phyloP scores from a whole-genome alignment of 1,140 invertebrate species.

The Formica selysi region DNA sequence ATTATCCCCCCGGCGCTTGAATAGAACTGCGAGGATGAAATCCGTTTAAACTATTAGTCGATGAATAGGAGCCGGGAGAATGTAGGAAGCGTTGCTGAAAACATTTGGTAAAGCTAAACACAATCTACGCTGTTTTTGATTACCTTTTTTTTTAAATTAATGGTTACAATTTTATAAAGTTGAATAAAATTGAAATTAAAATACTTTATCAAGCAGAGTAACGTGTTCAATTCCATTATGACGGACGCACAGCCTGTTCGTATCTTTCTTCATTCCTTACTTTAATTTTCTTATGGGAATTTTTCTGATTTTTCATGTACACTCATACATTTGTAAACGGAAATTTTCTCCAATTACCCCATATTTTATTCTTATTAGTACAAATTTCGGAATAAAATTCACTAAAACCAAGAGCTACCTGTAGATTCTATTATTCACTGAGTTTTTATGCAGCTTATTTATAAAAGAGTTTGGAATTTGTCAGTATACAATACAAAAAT shows the following conservation, averaged over 20 bases:
- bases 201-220: background rate
- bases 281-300: background rate
- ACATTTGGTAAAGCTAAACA: background rate
- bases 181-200: background rate
- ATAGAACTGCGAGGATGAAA: conserved; percentile 29
- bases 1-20: conserved; percentile 34
- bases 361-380: conserved; percentile 18
- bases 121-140: background rate
- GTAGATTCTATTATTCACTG: background rate
- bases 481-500: background rate
- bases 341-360: background rate
- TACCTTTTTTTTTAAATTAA: background rate
- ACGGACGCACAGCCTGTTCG: background rate
- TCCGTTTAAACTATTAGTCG: conserved; percentile 30
- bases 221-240: background rate
- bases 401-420: background rate
- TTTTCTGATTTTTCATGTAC: background rate
- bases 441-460: conserved; percentile 21
- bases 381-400: background rate
- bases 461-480: background rate
- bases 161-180: background rate
- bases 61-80: background rate
- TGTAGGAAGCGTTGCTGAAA: background rate
- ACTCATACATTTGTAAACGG: background rate
- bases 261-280: background rate